These are phyloP conservation scores for Epinephelus malabaricus DNA, from an alignment of 2,797 vertebrate genomes.

Conservation along the genomic window DNA sequence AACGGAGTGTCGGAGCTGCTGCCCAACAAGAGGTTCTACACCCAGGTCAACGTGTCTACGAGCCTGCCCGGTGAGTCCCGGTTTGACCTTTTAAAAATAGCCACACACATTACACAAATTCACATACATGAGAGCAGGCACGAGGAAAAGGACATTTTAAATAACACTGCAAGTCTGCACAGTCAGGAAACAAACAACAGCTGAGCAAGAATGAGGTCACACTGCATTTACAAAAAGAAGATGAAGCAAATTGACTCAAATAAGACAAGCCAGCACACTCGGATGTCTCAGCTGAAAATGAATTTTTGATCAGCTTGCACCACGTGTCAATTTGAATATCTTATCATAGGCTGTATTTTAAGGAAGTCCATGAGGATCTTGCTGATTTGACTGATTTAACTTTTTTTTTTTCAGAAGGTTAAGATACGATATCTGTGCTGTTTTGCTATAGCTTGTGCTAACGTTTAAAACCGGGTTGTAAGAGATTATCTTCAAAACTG, in stretches of 20 bases:
- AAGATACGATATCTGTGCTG: background rate
- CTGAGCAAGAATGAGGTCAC: constrained; percentile 32
- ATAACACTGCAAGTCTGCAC: background rate
- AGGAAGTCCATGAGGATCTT: background rate
- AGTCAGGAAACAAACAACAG: background rate
- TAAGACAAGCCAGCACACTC: background rate
- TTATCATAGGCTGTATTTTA: background rate
- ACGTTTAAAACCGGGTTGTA: background rate
- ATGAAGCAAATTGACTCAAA: constrained; percentile 11
- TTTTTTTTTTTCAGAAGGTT: background rate
- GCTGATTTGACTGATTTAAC: background rate
- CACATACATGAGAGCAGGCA: background rate
- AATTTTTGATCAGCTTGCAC: constrained; percentile 20
- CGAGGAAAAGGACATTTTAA: background rate
- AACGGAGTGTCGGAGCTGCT: constrained; percentile 92
- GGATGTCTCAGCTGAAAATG: background rate
- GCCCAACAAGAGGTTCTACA: constrained; percentile 87
- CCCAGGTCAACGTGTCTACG: constrained; percentile 91
- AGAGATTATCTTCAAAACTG: background rate
- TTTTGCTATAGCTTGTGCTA: background rate
- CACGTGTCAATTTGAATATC: background rate
- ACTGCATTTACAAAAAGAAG: background rate
- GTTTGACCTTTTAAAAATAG: background rate
- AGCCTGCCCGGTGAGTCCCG: constrained; percentile 85
- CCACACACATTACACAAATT: background rate